These are phyloP conservation scores for Recurvirostra avosetta DNA, from an alignment of 2,113 vertebrate species.

Conservation along the genomic window DNA sequence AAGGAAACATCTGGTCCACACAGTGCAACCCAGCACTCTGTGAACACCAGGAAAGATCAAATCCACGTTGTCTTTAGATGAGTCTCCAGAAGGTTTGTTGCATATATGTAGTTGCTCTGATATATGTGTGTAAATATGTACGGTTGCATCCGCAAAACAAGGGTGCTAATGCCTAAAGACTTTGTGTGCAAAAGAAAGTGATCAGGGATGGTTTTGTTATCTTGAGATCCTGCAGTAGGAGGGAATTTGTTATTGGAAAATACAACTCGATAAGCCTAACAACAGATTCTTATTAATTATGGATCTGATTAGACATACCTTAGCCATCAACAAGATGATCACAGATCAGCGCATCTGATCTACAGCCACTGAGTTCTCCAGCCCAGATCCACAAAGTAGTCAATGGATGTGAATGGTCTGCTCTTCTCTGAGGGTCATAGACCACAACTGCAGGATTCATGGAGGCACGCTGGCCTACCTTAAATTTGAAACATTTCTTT, in stretches of 20 bases:
- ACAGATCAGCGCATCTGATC: not conserved
- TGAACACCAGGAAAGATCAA: not conserved
- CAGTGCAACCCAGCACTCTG: not conserved
- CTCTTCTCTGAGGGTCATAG: not conserved
- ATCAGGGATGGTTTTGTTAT: not conserved
- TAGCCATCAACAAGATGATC: not conserved
- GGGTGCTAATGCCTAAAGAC: not conserved
- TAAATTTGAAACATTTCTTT: not conserved
- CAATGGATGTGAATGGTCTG: not conserved
- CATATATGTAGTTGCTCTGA: not conserved
- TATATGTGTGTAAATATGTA: accelerated
- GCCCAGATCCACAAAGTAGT: not conserved
- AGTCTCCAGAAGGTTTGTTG: not conserved
- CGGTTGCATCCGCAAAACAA: not conserved
- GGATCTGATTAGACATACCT: not conserved
- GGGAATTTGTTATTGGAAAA: not conserved
- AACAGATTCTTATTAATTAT: not conserved
- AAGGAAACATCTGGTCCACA: not conserved
- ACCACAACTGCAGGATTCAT: not conserved
- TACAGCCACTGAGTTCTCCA: not conserved
- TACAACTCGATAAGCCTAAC: not conserved
- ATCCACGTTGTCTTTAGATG: not conserved
- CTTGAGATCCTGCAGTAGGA: not conserved
- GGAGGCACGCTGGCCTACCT: accelerated
- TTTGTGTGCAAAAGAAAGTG: not conserved